Evolutionary conservation across 2,888 invertebrate genomes (phyloP).

Genomic region (Eulithis testata): DNA sequence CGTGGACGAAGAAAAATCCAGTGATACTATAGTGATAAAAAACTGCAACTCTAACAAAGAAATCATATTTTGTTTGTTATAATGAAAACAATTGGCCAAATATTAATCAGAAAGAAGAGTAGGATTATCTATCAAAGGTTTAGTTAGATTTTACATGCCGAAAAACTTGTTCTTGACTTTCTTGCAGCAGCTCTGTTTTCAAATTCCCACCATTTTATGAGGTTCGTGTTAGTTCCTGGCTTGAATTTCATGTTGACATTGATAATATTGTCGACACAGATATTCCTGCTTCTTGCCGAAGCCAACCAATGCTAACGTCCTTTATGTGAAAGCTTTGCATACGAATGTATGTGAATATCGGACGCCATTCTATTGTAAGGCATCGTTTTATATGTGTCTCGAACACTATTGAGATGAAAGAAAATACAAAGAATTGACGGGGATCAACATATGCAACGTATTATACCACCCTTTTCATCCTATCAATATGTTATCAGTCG

Average conservation of each 20-base stretch:
- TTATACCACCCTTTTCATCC: too few relatives aligned
- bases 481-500: too few relatives aligned
- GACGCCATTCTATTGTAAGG: slow-evolving; percentile 15
- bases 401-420: slow-evolving; percentile 22
- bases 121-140: too few relatives aligned
- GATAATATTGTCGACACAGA: slow-evolving; percentile 20
- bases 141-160: too few relatives aligned
- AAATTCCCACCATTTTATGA: not conserved
- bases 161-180: too few relatives aligned
- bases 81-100: too few relatives aligned
- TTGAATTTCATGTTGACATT: not conserved
- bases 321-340: slow-evolving; percentile 33
- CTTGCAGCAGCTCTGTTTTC: too few relatives aligned
- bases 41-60: too few relatives aligned
- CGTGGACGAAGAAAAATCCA: too few relatives aligned
- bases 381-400: slow-evolving; percentile 16
- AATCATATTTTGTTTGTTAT: too few relatives aligned
- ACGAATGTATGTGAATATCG: slow-evolving; percentile 31
- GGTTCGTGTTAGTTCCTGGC: not conserved
- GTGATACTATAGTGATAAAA: too few relatives aligned
- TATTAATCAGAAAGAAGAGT: too few relatives aligned
- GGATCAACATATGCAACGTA: not conserved
- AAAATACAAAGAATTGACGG: not conserved
- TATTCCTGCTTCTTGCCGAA: slow-evolving; percentile 17
- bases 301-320: slow-evolving; percentile 21